These are phyloP conservation scores for Nannospalax galili DNA, from an alignment of 2,113 vertebrate species.

Conservation along the genomic window DNA sequence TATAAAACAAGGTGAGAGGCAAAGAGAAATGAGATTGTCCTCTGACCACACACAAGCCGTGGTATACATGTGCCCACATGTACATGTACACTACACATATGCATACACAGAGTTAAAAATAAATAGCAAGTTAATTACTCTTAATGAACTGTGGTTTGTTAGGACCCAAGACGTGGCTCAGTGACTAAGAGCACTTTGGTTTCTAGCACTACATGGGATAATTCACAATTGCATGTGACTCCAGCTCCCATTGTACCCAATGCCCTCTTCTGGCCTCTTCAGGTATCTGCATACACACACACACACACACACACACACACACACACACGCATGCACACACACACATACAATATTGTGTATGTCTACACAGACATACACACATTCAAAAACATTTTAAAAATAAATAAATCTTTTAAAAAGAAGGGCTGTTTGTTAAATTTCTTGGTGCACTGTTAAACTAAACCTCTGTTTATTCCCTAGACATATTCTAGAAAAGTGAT, in stretches of 20 bases:
- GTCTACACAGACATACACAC: too few relatives aligned
- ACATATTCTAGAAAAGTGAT: background rate
- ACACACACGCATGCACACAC: background rate
- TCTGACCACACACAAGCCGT: too few relatives aligned
- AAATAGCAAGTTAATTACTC: too few relatives aligned
- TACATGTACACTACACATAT: too few relatives aligned
- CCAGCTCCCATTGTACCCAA: background rate
- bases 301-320: background rate
- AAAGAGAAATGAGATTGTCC: too few relatives aligned
- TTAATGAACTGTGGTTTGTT: background rate
- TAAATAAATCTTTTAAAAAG: too few relatives aligned
- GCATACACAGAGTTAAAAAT: too few relatives aligned
- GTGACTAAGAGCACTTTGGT: too few relatives aligned
- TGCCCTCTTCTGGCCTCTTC: background rate
- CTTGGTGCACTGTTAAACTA: background rate
- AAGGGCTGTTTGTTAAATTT: background rate
- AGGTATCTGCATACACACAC: background rate
- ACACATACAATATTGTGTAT: background rate
- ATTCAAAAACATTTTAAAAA: too few relatives aligned
- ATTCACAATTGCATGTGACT: background rate
- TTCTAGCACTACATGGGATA: background rate
- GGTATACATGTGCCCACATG: too few relatives aligned
- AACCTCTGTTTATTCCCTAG: background rate
- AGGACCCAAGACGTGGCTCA: background rate
- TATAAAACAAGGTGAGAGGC: too few relatives aligned